A percentile compares a stretch with the other conserved stretches of the same genome.
Evolutionary conservation across 2,888 invertebrate genomes (phyloP).

Genomic region (Pogonocherus hispidulus): DNA sequence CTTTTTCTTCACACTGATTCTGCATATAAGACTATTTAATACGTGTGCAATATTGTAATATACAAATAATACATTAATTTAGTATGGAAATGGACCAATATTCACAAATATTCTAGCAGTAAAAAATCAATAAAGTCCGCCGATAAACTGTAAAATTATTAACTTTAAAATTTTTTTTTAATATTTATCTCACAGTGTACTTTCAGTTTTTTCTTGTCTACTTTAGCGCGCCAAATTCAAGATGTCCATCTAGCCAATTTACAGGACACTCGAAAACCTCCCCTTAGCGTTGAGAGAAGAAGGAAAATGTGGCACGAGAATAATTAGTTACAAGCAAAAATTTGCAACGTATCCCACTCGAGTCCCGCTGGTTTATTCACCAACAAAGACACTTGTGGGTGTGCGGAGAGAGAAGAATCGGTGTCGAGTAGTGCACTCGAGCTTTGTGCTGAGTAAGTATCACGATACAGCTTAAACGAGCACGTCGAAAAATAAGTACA

Average conservation of each 20-base stretch:
- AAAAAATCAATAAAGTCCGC: too few relatives aligned
- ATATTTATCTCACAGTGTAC: too few relatives aligned
- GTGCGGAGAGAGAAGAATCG: constrained; percentile 48
- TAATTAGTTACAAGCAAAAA: constrained; percentile 47
- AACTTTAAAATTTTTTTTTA: too few relatives aligned
- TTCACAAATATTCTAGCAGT: too few relatives aligned
- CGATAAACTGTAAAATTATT: too few relatives aligned
- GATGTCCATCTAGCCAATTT: background rate
- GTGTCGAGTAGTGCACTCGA: constrained; percentile 50
- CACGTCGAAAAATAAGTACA: constrained; percentile 50
- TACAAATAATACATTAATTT: too few relatives aligned
- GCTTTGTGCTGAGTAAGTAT: constrained; percentile 55
- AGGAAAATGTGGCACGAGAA: constrained; percentile 36
- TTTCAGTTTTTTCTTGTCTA: background rate
- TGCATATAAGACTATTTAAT: too few relatives aligned
- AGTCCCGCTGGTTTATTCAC: constrained; percentile 42
- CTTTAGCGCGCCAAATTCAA: background rate
- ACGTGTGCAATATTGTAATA: too few relatives aligned
- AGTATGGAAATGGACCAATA: too few relatives aligned
- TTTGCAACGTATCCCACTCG: constrained; percentile 48
- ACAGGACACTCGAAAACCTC: constrained; percentile 8
- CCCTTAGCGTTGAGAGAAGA: constrained; percentile 23
- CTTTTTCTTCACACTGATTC: too few relatives aligned
- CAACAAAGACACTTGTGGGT: constrained; percentile 54
- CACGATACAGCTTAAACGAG: constrained; percentile 48